Evolutionary conservation across 2,113 vertebrate species (phyloP).

Genomic region (Nerophis lumbriciformis): DNA sequence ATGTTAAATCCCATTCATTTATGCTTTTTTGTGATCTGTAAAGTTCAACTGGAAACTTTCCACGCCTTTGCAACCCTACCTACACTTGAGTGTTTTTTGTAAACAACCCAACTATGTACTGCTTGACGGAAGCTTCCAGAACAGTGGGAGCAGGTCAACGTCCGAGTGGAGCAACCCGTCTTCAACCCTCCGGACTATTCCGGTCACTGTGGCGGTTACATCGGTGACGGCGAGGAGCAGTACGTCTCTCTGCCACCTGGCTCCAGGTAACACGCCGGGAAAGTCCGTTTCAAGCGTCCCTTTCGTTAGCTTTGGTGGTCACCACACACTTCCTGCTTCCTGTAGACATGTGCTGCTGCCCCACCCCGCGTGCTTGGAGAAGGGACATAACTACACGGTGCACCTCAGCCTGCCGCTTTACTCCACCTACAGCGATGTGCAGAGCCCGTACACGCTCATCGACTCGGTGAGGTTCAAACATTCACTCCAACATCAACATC

Average conservation of each 20-base stretch:
- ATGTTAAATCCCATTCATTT: too few relatives aligned
- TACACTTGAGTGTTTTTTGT: neutral
- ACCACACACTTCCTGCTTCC: neutral
- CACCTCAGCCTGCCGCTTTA: conserved; percentile 81
- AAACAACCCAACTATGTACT: neutral
- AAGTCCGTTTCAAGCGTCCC: neutral
- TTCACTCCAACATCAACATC: too few relatives aligned
- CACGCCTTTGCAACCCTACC: too few relatives aligned
- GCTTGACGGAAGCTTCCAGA: conserved; percentile 76
- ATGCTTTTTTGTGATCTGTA: too few relatives aligned
- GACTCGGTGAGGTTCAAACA: conserved; percentile 81
- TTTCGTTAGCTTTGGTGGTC: neutral
- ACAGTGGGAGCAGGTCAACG: conserved; percentile 86
- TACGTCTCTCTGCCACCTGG: conserved; percentile 82
- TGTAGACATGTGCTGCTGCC: conserved; percentile 81
- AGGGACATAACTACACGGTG: conserved; percentile 87
- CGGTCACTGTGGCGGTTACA: conserved; percentile 78
- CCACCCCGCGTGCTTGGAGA: conserved; percentile 85
- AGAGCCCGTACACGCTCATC: conserved; percentile 85
- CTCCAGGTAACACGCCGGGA: conserved; percentile 61
- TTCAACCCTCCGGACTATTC: conserved; percentile 62
- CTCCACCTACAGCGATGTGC: conserved; percentile 66
- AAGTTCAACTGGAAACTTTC: too few relatives aligned
- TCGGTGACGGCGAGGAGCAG: conserved; percentile 84
- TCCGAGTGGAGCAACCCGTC: conserved; percentile 76